Evolutionary conservation across 2,797 vertebrate genomes (phyloP), one percentile per base, ranked within the genome.

Genomic region (Coregonus ussuriensis): DNA sequence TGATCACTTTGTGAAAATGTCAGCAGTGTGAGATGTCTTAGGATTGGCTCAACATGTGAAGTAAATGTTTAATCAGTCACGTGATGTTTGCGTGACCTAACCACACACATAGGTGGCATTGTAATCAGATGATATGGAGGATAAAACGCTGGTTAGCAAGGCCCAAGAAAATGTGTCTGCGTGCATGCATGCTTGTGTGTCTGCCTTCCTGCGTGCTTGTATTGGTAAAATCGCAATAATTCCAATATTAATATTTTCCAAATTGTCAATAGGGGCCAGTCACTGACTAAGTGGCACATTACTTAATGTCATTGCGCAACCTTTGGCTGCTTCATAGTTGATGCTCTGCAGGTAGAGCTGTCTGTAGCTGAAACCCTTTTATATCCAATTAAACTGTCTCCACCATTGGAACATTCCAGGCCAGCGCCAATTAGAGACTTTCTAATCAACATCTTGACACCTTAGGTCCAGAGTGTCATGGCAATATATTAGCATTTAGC

Each of bases 401-500:
- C 69, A 82, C 80, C 76, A 87, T 52, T 89, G 82, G 88, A 88
- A 91, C 85, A 74, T 86, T 86, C 87, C 77, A 81, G 71, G 84
- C 75, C 80, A 84, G 78, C 88, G 85, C 87, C 88, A 92, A 89
- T 92, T 90, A 91, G 85, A 85, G 83, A 83, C 83, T 81, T 87
- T 91, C 77, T 88, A 91, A 91, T 93, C 89, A 93, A 83, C 87
- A 77, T 81, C 88, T 88, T 91, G 37, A 9, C 91, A 90, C 85
- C 78, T 79, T 82, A 79, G 87, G 87, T 88, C 84, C 86, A 80
- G 77, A 89, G 85, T 91, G 88, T 89, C 88, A 88, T 83, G 85
- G 79, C 77, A 82, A 90, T 91, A 89, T 89, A 88, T 91, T 91
- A 89, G 89, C 87, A 91, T 91, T 89, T 88, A 85, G 84, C 83